A percentile compares a stretch with the other conserved stretches of the same genome.
phyloP scores from a whole-genome alignment of 2,113 vertebrate genomes.

The Leptosomus discolor region DNA sequence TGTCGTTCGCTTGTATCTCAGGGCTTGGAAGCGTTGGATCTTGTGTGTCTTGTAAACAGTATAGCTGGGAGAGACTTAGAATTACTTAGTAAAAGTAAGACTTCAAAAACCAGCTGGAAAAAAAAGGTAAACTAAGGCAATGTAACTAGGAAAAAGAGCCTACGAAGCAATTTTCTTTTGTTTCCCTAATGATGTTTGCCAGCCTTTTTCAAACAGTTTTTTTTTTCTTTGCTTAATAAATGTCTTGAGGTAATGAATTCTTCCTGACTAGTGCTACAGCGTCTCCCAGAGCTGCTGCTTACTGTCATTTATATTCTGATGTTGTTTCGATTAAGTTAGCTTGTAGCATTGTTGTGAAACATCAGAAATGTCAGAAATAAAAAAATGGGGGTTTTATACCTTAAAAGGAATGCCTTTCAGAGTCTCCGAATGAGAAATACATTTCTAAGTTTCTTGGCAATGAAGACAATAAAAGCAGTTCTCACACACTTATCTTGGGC shows the following conservation, averaged over 20 bases:
- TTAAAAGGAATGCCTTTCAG: background rate
- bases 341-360: background rate
- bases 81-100: background rate
- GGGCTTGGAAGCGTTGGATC: background rate
- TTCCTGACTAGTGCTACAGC: background rate
- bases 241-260: slow-evolving; percentile 23
- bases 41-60: background rate
- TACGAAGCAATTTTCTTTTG: background rate
- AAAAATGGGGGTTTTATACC: background rate
- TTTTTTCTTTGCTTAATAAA: slow-evolving; percentile 25
- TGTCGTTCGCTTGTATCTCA: background rate
- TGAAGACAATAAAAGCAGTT: slow-evolving; percentile 21
- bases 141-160: background rate
- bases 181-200: slow-evolving; percentile 38
- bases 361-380: background rate
- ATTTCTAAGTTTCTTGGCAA: background rate
- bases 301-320: slow-evolving; percentile 34
- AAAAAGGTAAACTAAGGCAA: background rate
- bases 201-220: slow-evolving; percentile 17
- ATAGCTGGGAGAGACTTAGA: background rate
- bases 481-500: background rate
- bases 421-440: background rate
- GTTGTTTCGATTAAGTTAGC: slow-evolving; percentile 23
- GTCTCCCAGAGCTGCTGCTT: slow-evolving; percentile 39
- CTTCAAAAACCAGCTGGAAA: background rate